Evolutionary conservation across 2,113 vertebrate species (phyloP).

Genomic region (Dipodomys spectabilis): DNA sequence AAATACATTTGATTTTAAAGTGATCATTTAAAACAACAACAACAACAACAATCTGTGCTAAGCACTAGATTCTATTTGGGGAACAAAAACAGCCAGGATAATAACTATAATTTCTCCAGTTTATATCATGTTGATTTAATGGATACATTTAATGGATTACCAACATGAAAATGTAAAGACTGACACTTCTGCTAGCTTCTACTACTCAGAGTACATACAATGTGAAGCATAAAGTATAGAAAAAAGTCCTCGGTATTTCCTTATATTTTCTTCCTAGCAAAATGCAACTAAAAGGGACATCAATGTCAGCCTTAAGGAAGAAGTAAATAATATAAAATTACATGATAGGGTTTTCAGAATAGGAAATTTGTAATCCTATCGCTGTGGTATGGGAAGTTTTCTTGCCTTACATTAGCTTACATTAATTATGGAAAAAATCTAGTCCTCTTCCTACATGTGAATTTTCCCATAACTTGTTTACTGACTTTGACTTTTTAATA

Average conservation of each 20-base stretch:
- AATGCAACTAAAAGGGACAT: not conserved
- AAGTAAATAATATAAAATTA: not conserved
- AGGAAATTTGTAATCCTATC: not conserved
- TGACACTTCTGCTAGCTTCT: not conserved
- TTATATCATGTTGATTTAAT: not conserved
- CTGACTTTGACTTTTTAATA: slow-evolving; percentile 25
- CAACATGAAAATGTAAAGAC: not conserved
- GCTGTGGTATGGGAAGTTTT: not conserved
- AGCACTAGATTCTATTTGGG: not conserved
- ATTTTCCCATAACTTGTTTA: not conserved
- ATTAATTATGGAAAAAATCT: not conserved
- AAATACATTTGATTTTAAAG: not conserved
- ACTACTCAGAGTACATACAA: not conserved
- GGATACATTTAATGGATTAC: not conserved
- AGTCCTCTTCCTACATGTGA: not conserved
- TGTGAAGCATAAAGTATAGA: not conserved
- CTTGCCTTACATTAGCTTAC: not conserved
- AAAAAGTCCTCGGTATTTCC: not conserved
- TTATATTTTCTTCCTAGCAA: not conserved
- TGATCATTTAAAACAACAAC: not conserved
- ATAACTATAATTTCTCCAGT: not conserved
- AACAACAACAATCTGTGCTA: not conserved
- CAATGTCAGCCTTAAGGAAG: not conserved
- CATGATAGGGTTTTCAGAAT: not conserved
- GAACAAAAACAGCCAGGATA: not conserved